Conservation (phyloP, 2,888 invertebrate species). For the Diaprepes abbreviatus region DNA sequence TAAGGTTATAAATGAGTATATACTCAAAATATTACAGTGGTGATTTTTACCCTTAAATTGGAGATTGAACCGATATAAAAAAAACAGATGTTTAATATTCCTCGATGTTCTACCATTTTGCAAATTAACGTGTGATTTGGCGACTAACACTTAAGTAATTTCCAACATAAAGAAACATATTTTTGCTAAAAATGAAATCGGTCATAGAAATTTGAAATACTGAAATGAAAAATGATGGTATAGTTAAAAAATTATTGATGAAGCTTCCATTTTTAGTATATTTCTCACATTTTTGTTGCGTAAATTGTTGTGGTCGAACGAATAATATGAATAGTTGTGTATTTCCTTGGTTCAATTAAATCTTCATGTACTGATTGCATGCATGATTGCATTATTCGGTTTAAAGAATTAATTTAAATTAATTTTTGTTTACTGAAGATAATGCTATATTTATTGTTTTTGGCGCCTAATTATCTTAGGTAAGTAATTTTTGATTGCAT, state of each 20-base stretch:
- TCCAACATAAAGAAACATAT: too few relatives aligned
- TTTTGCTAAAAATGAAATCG: too few relatives aligned
- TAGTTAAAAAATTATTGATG: neutral
- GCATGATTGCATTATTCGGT: slow-evolving; percentile 9
- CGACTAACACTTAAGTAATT: too few relatives aligned
- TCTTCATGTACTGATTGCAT: slow-evolving; percentile 41
- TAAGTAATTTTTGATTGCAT: slow-evolving; percentile 18
- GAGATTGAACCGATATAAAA: too few relatives aligned
- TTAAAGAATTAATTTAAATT: neutral
- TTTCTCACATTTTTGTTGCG: slow-evolving; percentile 2
- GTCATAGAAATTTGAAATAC: too few relatives aligned
- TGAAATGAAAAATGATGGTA: too few relatives aligned
- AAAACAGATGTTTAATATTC: too few relatives aligned
- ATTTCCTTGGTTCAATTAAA: neutral
- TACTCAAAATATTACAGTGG: too few relatives aligned
- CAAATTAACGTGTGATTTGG: too few relatives aligned
- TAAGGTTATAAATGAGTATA: too few relatives aligned
- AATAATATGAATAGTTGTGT: slow-evolving; percentile 49
- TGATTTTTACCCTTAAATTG: too few relatives aligned
- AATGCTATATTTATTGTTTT: neutral
- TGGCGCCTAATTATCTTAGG: slow-evolving; percentile 20
- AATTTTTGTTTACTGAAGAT: slow-evolving; percentile 13
- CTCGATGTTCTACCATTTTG: too few relatives aligned
- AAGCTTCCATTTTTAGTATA: slow-evolving; percentile 10
- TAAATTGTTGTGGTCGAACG: slow-evolving; percentile 51